Conservation (phyloP, 2,797 vertebrate species). For the Mormyrus proboscirostris region DNA sequence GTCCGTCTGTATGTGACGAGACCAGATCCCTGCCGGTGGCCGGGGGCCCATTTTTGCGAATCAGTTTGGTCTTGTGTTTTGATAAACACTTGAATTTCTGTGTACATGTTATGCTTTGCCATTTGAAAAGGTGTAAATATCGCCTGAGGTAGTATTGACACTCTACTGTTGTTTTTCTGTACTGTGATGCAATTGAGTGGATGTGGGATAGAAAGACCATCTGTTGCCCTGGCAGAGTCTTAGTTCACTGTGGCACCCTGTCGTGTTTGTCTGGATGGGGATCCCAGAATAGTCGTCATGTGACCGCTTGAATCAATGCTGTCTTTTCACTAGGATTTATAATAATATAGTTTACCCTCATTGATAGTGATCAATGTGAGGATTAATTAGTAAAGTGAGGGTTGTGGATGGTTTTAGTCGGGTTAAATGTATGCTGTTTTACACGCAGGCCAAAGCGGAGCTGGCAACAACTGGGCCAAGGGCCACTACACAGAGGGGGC, state of each 20-base stretch:
- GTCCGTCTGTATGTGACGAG: background rate
- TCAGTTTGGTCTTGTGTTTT: background rate
- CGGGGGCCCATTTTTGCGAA: background rate
- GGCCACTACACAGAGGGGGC: slow-evolving; percentile 92
- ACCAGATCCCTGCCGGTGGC: background rate
- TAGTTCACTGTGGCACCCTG: background rate
- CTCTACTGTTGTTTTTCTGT: background rate
- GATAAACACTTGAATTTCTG: background rate
- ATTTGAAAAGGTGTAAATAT: background rate
- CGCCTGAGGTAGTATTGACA: background rate
- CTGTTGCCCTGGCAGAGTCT: background rate
- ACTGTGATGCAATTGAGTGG: background rate
- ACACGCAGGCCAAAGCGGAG: slow-evolving; percentile 81
- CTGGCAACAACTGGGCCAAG: slow-evolving; percentile 81
- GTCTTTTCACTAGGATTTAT: background rate
- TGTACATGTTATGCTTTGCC: background rate
- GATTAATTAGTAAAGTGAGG: background rate
- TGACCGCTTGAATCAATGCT: background rate
- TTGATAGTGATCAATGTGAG: background rate
- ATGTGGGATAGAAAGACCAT: background rate
- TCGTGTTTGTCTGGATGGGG: background rate
- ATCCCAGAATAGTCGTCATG: background rate
- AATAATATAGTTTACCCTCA: background rate
- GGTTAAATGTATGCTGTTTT: background rate
- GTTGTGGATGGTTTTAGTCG: background rate